phyloP scores from a whole-genome alignment of 2,113 vertebrate species.

The Antennarius striatus region DNA sequence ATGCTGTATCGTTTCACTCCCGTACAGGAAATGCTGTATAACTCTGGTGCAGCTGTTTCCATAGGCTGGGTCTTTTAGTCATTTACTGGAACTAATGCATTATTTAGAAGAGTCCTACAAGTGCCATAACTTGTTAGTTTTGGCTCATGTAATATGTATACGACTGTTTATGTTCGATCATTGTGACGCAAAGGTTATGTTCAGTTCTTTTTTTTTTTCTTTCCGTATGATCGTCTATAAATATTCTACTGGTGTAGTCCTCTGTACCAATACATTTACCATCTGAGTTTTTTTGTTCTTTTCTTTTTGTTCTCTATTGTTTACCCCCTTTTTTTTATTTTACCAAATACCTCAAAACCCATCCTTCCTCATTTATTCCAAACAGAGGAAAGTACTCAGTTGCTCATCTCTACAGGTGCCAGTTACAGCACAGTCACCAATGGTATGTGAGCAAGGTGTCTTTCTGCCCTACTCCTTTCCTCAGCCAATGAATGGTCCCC shows the following conservation, averaged over 20 bases:
- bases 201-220: neutral
- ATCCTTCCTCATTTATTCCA: slow-evolving; percentile 48
- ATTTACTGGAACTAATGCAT: slow-evolving; percentile 63
- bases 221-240: slow-evolving; percentile 6
- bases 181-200: slow-evolving; percentile 13
- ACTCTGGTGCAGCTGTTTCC: too few relatives aligned
- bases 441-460: slow-evolving; percentile 77
- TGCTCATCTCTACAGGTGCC: slow-evolving; percentile 69
- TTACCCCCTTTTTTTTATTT: slow-evolving; percentile 50
- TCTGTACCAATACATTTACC: slow-evolving; percentile 20
- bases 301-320: slow-evolving; percentile 53
- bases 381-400: slow-evolving; percentile 78
- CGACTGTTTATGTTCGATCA: slow-evolving; percentile 36
- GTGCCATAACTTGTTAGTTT: slow-evolving; percentile 58
- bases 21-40: too few relatives aligned
- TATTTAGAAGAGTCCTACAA: slow-evolving; percentile 60
- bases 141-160: slow-evolving; percentile 30
- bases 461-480: slow-evolving; percentile 31
- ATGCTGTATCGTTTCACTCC: too few relatives aligned
- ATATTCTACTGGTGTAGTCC: neutral
- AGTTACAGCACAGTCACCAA: slow-evolving; percentile 78
- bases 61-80: slow-evolving; percentile 43
- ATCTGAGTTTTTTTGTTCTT: slow-evolving; percentile 39
- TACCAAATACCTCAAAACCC: slow-evolving; percentile 52
- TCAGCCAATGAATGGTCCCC: slow-evolving; percentile 56